Conservation (phyloP, 2,888 invertebrate species). For the Idaea aversata region DNA sequence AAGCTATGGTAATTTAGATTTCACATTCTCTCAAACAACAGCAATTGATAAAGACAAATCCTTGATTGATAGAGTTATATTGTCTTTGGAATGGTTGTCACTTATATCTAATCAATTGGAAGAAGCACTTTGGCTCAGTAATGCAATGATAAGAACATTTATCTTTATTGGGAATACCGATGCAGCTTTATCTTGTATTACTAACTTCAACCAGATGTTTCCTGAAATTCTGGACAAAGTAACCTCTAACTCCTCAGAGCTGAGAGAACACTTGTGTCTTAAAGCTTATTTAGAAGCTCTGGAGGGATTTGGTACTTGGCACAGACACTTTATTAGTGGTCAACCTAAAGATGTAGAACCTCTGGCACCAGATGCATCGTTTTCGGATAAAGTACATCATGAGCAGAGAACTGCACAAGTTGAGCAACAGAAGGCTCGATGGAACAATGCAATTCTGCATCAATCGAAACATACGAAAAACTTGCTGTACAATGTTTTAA, state of each 20-base stretch:
- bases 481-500: slow-evolving; percentile 90
- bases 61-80: slow-evolving; percentile 63
- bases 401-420: slow-evolving; percentile 91
- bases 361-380: slow-evolving; percentile 82
- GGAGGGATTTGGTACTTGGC: slow-evolving; percentile 95
- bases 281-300: slow-evolving; percentile 93
- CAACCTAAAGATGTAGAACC: slow-evolving; percentile 86
- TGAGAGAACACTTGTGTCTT: slow-evolving; percentile 93
- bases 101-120: slow-evolving; percentile 88
- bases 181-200: slow-evolving; percentile 88
- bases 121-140: slow-evolving; percentile 93
- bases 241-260: slow-evolving; percentile 60
- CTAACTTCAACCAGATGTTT: slow-evolving; percentile 58
- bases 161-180: slow-evolving; percentile 90
- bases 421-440: slow-evolving; percentile 87
- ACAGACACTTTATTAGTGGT: slow-evolving; percentile 88
- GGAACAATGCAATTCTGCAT: slow-evolving; percentile 85
- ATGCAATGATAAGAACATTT: slow-evolving; percentile 92
- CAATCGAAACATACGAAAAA: slow-evolving; percentile 89
- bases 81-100: slow-evolving; percentile 91
- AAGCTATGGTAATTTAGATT: slow-evolving; percentile 72
- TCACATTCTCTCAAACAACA: slow-evolving; percentile 84
- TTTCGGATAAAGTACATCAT: slow-evolving; percentile 92
- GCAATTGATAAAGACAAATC: slow-evolving; percentile 74
- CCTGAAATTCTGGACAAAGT: slow-evolving; percentile 62